Base-by-base conservation (phyloP, 2,113 vertebrate species). In the Ophiodon elongatus region DNA sequence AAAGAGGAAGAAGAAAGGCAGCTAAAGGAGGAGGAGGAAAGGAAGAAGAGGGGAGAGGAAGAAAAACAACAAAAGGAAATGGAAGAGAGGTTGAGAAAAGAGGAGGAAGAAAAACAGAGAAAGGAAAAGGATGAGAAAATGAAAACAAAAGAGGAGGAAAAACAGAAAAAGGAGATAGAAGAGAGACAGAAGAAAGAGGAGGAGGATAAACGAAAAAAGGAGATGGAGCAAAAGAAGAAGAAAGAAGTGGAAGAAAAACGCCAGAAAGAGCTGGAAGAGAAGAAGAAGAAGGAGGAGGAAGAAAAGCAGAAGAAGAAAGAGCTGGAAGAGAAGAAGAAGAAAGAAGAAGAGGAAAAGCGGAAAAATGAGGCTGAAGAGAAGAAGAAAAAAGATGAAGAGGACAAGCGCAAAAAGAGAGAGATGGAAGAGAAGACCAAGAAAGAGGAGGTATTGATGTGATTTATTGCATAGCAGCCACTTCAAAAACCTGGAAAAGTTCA, bases 391-490 rank as follows among this genome's bases (percentile, higher is more conserved):
- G 57, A 85, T 2, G 54, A 54, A 69, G 71, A 87, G 17, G 76
- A 91, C 25, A 62, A 37, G 37, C 39, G 2, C 2, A 83, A 66
- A 17, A 87, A 66, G n/a, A 52, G 64, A 15, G 82, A 73, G 35
- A 27, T 72, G 1, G 79, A 89, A 17, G 67, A 60, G 6, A 70
- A 82, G 4, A 81, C 68, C 41, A 88, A 82, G 59, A 93, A 86
- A 85, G 90, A 89, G 27, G 89, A 94, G 89, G 91, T 91, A 87
- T 15, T 64, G 29, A 31, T 75, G 29, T 70, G 11, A 65, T 65
- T 50, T 50, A 39, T 25, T 43, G 23, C 11, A 67, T 29, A 67
- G n/a, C 35, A 60, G 3, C 4, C 52, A 37, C 65, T 69, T 65
- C 19, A 67, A 74, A 67, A 65, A 13, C 39, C 21, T 72, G 63